These are phyloP conservation scores for Heliconius hermathena DNA, from an alignment of 1,140 invertebrate species.

Conservation along the genomic window DNA sequence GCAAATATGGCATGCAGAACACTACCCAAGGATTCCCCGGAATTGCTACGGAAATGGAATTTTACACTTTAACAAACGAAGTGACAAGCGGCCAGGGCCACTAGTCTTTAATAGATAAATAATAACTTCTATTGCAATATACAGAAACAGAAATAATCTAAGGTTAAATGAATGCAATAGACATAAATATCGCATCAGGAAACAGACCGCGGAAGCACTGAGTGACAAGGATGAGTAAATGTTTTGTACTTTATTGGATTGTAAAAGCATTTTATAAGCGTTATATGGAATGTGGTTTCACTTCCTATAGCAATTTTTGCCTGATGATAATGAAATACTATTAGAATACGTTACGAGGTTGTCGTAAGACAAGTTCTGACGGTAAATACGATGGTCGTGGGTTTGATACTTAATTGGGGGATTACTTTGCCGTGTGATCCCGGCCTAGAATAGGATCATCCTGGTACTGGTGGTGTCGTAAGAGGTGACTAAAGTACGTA, in stretches of 20 bases:
- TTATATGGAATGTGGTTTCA: neutral
- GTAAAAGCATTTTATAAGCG: neutral
- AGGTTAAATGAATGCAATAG: slow-evolving; percentile 2
- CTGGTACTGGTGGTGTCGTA: no score
- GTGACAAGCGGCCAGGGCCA: no score
- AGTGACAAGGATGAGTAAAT: slow-evolving; percentile 10
- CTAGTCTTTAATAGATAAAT: neutral
- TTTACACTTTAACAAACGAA: no score
- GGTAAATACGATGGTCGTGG: no score
- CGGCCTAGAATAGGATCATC: no score
- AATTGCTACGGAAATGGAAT: no score
- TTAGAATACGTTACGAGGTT: neutral
- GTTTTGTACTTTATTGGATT: slow-evolving; percentile 1
- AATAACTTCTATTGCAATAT: neutral
- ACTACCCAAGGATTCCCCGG: no score
- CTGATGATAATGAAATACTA: neutral
- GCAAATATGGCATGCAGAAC: no score
- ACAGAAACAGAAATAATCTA: slow-evolving; percentile 1
- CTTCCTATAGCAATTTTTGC: neutral
- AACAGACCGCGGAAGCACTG: neutral
- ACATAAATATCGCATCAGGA: neutral
- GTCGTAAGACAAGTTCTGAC: no score
- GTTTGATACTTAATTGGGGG: no score
- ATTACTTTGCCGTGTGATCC: no score
- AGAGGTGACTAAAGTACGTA: no score